phyloP scores from a whole-genome alignment of 2,113 vertebrate species.

The Salvelinus fontinalis region DNA sequence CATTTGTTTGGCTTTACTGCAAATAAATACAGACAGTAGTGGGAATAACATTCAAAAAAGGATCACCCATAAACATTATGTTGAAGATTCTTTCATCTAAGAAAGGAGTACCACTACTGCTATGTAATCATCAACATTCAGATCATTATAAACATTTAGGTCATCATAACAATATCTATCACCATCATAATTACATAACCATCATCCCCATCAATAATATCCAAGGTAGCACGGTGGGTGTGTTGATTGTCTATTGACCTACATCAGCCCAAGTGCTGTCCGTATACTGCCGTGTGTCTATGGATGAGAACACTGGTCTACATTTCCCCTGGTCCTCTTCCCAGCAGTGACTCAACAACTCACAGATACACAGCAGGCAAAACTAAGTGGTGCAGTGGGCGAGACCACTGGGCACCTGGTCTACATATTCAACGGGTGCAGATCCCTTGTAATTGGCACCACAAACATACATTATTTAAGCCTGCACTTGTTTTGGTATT shows the following conservation, averaged over 20 bases:
- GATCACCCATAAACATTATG: too few relatives aligned
- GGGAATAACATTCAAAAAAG: too few relatives aligned
- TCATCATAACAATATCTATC: neutral
- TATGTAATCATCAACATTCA: too few relatives aligned
- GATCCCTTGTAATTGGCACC: neutral
- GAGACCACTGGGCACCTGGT: conserved; percentile 5
- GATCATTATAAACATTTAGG: too few relatives aligned
- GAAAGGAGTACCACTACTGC: too few relatives aligned
- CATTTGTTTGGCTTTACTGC: neutral
- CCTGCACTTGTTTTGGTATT: conserved; percentile 8
- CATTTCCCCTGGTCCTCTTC: conserved; percentile 31
- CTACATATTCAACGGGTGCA: conserved; percentile 20
- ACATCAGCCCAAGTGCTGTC: conserved; percentile 15
- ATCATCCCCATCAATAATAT: neutral
- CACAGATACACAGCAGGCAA: neutral
- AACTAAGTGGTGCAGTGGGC: conserved; percentile 18
- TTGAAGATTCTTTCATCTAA: too few relatives aligned
- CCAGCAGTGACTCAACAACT: conserved; percentile 20
- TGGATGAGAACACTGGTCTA: conserved; percentile 30
- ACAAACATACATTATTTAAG: conserved; percentile 28
- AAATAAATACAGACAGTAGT: neutral
- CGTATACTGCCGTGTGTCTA: conserved; percentile 7
- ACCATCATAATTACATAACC: neutral
- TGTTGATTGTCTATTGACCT: conserved; percentile 17
- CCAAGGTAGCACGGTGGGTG: neutral